Percentiles rank a stretch among this genome's conserved stretches.
phyloP scores from a whole-genome alignment of 2,113 vertebrate genomes.

The Myanophis thanlyinensis region DNA sequence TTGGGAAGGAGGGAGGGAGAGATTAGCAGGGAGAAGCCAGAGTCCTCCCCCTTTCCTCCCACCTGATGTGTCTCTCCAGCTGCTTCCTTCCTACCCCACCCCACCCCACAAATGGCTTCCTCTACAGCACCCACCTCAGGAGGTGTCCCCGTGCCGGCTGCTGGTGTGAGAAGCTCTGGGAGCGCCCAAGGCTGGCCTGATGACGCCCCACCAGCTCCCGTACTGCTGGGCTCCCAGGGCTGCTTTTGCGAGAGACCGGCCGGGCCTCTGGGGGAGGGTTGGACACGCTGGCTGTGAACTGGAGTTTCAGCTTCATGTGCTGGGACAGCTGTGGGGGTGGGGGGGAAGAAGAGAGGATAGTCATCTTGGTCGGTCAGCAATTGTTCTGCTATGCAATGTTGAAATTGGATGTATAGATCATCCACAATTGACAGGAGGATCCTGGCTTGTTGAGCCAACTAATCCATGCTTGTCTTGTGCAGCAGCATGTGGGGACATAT shows the following conservation, averaged over 20 bases:
- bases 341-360: accelerated
- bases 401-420: neutral
- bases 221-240: conserved; percentile 87
- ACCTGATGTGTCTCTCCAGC: neutral
- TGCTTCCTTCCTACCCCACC: accelerated
- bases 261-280: conserved; percentile 84
- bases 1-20: neutral
- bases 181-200: conserved; percentile 85
- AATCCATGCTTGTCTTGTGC: neutral
- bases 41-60: neutral
- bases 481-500: neutral
- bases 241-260: conserved; percentile 84
- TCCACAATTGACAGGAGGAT: neutral
- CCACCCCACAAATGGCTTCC: accelerated
- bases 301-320: conserved; percentile 94
- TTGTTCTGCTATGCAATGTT: neutral
- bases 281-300: conserved; percentile 89
- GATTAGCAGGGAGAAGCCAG: neutral
- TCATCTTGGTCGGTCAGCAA: neutral
- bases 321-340: conserved; percentile 80
- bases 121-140: conserved; percentile 74
- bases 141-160: conserved; percentile 90
- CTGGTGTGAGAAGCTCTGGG: conserved; percentile 94
- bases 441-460: neutral
- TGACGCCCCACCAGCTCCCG: conserved; percentile 81